These are phyloP conservation scores for Callithrix jacchus DNA, from an alignment of 2,113 vertebrate genomes.

Conservation along the genomic window DNA sequence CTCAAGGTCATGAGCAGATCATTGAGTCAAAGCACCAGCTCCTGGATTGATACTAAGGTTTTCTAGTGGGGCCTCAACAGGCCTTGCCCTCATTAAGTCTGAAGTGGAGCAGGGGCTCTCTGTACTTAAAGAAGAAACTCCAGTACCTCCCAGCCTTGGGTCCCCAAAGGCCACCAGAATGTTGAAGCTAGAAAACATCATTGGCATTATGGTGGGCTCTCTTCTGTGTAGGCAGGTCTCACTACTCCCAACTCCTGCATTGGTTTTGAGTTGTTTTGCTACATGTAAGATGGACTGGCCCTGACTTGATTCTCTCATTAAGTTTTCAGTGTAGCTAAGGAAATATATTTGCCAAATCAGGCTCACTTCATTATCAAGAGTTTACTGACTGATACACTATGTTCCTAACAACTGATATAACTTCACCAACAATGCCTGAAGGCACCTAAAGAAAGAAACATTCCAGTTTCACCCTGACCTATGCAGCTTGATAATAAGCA, in stretches of 20 bases:
- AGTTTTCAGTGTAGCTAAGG: background rate
- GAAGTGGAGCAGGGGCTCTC: background rate
- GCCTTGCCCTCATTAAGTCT: background rate
- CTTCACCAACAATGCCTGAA: background rate
- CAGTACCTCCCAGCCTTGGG: background rate
- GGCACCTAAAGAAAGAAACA: background rate
- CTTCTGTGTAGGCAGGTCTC: background rate
- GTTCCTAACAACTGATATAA: background rate
- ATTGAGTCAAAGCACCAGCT: background rate
- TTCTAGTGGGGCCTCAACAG: background rate
- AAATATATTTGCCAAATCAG: conserved; percentile 22
- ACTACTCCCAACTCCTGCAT: background rate
- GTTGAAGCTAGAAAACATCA: background rate
- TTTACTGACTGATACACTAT: background rate
- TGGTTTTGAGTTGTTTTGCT: background rate
- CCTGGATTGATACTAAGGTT: background rate
- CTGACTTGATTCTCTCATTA: background rate
- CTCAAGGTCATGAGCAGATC: background rate
- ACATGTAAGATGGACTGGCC: background rate
- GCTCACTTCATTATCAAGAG: background rate
- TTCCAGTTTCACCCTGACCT: background rate
- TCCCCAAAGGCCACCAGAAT: background rate
- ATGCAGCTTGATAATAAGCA: background rate
- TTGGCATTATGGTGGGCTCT: background rate
- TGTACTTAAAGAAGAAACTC: background rate